These are phyloP conservation scores for Limnephilus lunatus DNA, from an alignment of 2,888 invertebrate genomes.

Conservation along the genomic window DNA sequence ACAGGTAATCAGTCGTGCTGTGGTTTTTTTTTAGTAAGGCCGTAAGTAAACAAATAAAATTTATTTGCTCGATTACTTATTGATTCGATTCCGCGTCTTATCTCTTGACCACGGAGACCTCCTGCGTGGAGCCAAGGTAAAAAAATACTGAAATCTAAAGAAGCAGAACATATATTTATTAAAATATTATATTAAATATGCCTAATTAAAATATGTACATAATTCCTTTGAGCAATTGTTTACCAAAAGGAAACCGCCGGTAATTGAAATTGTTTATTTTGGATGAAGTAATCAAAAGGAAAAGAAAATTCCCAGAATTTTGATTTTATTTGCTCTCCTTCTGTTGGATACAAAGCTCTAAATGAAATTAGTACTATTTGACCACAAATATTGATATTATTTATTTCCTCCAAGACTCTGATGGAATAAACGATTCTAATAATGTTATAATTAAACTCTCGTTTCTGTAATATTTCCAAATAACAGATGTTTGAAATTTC, in stretches of 20 bases:
- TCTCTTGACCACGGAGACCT: too few species aligned
- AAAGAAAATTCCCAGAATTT: background rate
- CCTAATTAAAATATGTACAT: background rate
- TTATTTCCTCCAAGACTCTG: background rate
- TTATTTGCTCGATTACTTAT: too few species aligned
- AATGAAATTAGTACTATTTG: background rate
- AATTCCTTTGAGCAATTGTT: background rate
- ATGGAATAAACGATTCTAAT: background rate
- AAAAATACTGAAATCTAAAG: background rate
- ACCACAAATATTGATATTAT: background rate
- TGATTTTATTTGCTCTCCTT: background rate
- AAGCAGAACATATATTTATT: background rate
- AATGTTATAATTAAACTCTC: background rate
- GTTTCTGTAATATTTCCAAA: background rate
- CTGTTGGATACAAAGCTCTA: background rate
- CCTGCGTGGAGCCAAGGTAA: too few species aligned
- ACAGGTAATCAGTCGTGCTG: too few species aligned
- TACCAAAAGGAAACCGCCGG: background rate
- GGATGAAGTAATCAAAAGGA: constrained; percentile 2
- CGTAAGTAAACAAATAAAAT: too few species aligned
- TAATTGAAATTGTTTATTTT: background rate
- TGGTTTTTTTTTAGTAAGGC: too few species aligned
- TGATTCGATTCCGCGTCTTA: too few species aligned
- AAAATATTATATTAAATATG: background rate
- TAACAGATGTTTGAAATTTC: background rate